Evolutionary conservation across 2,888 invertebrate species (phyloP).

Genomic region (Zhuqinia jingwanae): DNA sequence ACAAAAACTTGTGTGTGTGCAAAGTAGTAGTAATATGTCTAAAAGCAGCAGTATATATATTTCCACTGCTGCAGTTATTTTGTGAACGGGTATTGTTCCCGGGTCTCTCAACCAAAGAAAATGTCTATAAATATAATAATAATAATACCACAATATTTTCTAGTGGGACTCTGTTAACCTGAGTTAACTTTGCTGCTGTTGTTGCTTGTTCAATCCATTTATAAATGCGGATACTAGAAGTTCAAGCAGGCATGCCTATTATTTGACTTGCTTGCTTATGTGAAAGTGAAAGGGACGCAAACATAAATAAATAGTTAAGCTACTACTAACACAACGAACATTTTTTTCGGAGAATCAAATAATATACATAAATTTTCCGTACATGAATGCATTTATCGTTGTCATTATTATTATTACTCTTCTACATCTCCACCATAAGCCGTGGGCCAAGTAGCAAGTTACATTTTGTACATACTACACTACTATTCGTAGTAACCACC

Average conservation of each 20-base stretch:
- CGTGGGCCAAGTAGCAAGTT: too few relatives aligned
- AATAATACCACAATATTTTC: too few relatives aligned
- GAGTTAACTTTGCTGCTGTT: background rate
- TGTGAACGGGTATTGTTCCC: constrained; percentile 2
- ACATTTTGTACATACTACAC: too few relatives aligned
- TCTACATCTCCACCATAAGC: too few relatives aligned
- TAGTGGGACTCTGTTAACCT: background rate
- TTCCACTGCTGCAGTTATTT: constrained; percentile 45
- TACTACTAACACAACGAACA: background rate
- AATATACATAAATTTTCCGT: background rate
- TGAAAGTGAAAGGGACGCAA: background rate
- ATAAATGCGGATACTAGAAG: background rate
- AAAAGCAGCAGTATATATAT: background rate
- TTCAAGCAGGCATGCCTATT: background rate
- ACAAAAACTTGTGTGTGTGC: too few relatives aligned
- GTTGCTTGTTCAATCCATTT: constrained; percentile 2
- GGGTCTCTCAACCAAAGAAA: background rate
- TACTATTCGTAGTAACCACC: background rate
- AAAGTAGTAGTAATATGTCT: background rate
- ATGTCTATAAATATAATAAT: too few relatives aligned
- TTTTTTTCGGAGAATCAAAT: constrained; percentile 2
- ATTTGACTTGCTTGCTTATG: too few relatives aligned
- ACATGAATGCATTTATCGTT: background rate
- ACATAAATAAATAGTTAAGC: background rate
- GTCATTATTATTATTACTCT: background rate